phyloP scores from a whole-genome alignment of 2,888 invertebrate genomes.

The Ennomos erosarius region DNA sequence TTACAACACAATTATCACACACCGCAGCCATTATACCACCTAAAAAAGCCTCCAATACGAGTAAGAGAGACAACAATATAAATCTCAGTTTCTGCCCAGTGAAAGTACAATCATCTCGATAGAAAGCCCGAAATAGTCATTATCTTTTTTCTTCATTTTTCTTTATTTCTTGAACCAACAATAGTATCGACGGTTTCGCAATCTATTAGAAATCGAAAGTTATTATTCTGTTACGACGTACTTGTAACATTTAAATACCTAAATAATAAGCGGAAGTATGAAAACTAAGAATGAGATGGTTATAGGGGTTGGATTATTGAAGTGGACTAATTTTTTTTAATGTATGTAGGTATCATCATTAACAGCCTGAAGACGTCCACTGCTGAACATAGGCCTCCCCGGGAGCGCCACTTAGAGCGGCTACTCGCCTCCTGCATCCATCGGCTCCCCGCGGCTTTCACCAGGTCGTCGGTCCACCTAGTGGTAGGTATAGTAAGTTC shows the following conservation, averaged over 20 bases:
- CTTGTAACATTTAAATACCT: slow-evolving; percentile 25
- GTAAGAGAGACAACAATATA: slow-evolving; percentile 36
- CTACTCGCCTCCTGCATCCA: too few relatives aligned
- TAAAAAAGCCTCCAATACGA: slow-evolving; percentile 13
- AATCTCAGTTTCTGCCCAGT: slow-evolving; percentile 42
- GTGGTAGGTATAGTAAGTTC: too few relatives aligned
- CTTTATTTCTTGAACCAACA: slow-evolving; percentile 48
- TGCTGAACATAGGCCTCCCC: too few relatives aligned
- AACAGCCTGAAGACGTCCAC: too few relatives aligned
- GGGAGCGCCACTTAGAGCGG: too few relatives aligned
- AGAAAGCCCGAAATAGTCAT: slow-evolving; percentile 49
- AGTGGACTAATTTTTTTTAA: too few relatives aligned
- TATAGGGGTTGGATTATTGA: too few relatives aligned
- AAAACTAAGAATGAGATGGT: too few relatives aligned
- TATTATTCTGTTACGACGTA: slow-evolving; percentile 45
- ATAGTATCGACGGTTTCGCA: slow-evolving; percentile 48
- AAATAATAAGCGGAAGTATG: slow-evolving; percentile 9
- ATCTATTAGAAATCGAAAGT: slow-evolving; percentile 67
- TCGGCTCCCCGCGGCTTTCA: too few relatives aligned
- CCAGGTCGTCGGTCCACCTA: too few relatives aligned
- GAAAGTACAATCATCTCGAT: slow-evolving; percentile 55
- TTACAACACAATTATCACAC: slow-evolving; percentile 20
- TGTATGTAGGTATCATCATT: too few relatives aligned
- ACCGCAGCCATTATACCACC: slow-evolving; percentile 18
- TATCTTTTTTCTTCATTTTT: slow-evolving; percentile 46